A percentile compares a stretch with the other conserved stretches of the same genome.
These are phyloP conservation scores for Dryadula phaetusa DNA, from an alignment of 2,888 invertebrate species.

Conservation along the genomic window DNA sequence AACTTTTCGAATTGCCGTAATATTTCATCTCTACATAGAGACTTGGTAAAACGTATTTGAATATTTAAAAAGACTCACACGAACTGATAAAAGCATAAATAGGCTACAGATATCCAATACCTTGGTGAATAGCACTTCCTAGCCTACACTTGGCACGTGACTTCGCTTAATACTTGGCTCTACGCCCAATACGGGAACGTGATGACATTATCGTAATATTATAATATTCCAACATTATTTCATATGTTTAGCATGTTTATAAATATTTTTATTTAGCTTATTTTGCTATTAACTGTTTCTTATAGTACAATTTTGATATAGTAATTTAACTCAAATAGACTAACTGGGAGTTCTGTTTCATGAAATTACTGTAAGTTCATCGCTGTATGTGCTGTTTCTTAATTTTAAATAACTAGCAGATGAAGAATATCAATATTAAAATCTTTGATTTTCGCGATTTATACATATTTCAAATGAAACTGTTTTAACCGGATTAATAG, in stretches of 20 bases:
- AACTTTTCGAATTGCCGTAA: neutral
- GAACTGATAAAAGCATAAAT: conserved; percentile 20
- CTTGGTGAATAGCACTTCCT: conserved; percentile 8
- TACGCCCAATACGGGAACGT: conserved; percentile 40
- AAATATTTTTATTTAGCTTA: conserved; percentile 2
- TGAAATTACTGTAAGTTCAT: no score
- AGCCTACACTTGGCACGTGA: conserved; percentile 39
- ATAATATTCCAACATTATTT: conserved; percentile 19
- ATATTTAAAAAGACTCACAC: conserved; percentile 18
- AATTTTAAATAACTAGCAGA: no score
- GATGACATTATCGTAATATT: conserved; percentile 34
- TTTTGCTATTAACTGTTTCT: no score
- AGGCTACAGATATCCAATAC: conserved; percentile 20
- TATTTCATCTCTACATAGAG: conserved; percentile 21
- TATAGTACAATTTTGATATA: no score
- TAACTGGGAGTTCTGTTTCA: no score
- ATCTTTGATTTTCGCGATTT: no score
- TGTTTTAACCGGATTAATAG: no score
- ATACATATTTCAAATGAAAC: no score
- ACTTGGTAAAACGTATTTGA: conserved; percentile 11
- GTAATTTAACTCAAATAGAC: no score
- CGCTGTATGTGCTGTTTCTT: no score
- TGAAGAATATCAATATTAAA: no score
- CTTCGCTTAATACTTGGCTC: conserved; percentile 41
- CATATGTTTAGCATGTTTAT: conserved; percentile 4